phyloP scores from a whole-genome alignment of 1,140 invertebrate genomes.

The Drosophila persimilis region DNA sequence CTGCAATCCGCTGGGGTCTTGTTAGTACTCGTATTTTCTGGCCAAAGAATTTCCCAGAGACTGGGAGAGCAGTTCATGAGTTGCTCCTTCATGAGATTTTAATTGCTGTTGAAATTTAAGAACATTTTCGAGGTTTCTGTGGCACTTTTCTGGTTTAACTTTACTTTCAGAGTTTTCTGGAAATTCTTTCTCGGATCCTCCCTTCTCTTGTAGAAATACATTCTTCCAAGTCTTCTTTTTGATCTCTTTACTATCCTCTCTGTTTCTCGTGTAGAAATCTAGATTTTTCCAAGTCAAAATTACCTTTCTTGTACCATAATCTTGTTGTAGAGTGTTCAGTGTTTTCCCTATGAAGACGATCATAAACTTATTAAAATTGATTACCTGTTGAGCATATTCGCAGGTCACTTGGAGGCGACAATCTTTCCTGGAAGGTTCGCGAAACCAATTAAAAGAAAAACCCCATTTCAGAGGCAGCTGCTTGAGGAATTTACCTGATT shows the following conservation, averaged over 20 bases:
- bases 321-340: neutral
- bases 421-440: constrained; percentile 39
- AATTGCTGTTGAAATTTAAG: too few relatives aligned
- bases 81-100: neutral
- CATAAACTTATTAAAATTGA: constrained; percentile 11
- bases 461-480: constrained; percentile 10
- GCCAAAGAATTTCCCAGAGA: constrained; percentile 6
- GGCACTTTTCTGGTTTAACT: too few relatives aligned
- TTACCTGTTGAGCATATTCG: constrained; percentile 41
- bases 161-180: too few relatives aligned
- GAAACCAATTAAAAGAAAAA: constrained; percentile 55
- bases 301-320: neutral
- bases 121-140: too few relatives aligned
- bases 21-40: constrained; percentile 48
- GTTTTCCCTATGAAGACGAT: neutral
- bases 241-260: too few relatives aligned
- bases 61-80: neutral
- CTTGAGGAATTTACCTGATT: constrained; percentile 33
- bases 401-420: constrained; percentile 33
- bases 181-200: too few relatives aligned
- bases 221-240: too few relatives aligned
- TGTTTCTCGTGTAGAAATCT: too few relatives aligned
- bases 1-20: constrained; percentile 57
- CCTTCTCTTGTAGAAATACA: too few relatives aligned
- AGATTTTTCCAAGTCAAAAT: too few relatives aligned